Base-by-base conservation (phyloP, 2,113 vertebrate genomes). In the Rhineura floridana region DNA sequence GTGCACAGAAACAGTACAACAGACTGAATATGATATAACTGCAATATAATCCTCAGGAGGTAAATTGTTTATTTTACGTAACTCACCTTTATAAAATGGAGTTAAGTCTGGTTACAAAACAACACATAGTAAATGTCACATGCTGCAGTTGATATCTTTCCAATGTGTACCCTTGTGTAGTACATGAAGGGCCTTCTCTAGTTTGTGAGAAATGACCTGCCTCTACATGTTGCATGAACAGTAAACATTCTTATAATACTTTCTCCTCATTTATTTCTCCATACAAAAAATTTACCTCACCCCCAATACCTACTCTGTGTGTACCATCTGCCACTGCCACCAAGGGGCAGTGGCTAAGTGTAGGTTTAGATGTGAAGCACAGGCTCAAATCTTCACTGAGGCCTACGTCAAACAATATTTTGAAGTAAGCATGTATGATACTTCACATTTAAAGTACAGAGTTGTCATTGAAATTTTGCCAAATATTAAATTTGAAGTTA, bases 11-110 rank as follows among this genome's bases (percentile, higher is more conserved):
- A 48, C 85, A 70, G n/a, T 84, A 76, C 7, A 50, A 67, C 17
- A 79, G 48, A 1, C 0, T 62, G 88, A 93, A 93, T 67, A 87
- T n/a, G n/a, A n/a, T n/a, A 89, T 67, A 55, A 89, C 81, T 73
- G 4, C 1, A 80, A 91, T 63, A 90, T 77, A 91, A 95, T 87
- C 69, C 72, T 90, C 85, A 25, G 0, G 59, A 85, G 86, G 65
- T 36, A 72, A 88, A 19, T 83, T 88, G 80, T 67, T 39, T 9
- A 91, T 90, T 87, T 25, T 90, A 59, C 73, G 11, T 86, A 83
- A 70, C 42, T 72, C 65, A 52, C 75, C 72, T 91, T 93, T 85
- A 90, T 92, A 91, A 93, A 87, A 76, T 33, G 90, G 77, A 90
- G 89, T 62, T 81, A 89, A 87, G 92, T 90, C 88, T 92, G 89